Percentiles rank a stretch among this genome's conserved stretches.
Evolutionary conservation across 2,113 vertebrate species (phyloP).

Genomic region (Gadus macrocephalus): DNA sequence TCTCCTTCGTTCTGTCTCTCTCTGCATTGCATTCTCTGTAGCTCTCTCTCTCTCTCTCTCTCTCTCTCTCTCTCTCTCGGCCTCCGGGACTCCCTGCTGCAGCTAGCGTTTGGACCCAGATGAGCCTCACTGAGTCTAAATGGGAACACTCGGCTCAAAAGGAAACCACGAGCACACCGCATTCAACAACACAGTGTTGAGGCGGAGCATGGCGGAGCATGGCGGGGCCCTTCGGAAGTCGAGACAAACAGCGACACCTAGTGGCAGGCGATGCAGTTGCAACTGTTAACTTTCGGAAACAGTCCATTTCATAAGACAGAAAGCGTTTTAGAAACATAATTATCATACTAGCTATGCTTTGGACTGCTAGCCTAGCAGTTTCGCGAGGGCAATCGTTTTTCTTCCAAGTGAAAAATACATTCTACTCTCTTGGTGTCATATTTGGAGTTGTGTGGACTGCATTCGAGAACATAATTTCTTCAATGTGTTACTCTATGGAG

Average conservation of each 20-base stretch:
- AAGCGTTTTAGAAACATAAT: too few species aligned
- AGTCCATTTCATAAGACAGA: too few species aligned
- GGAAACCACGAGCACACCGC: constrained; percentile 34
- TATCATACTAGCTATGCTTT: too few species aligned
- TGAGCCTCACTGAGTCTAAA: constrained; percentile 28
- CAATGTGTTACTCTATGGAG: too few species aligned
- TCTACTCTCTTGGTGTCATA: too few species aligned
- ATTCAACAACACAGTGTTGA: constrained; percentile 20
- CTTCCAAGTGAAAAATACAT: too few species aligned
- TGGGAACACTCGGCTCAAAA: constrained; percentile 14
- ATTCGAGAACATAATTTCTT: too few species aligned
- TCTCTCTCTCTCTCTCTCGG: constrained; percentile 15
- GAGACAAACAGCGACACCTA: constrained; percentile 48
- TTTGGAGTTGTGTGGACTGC: too few species aligned
- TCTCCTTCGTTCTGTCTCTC: background rate
- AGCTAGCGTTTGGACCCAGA: constrained; percentile 29
- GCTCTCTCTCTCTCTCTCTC: constrained; percentile 11
- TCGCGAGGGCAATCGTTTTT: too few species aligned
- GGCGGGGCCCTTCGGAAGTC: background rate
- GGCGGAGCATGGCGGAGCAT: constrained; percentile 22
- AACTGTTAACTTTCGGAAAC: background rate
- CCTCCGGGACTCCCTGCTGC: constrained; percentile 9
- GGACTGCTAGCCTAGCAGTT: too few species aligned
- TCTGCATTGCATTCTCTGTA: background rate
- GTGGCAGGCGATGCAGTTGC: constrained; percentile 29